Percentiles rank a stretch among this genome's conserved stretches.
Conservation (phyloP, 2,888 invertebrate genomes). For the Caenorhabditis angaria region DNA sequence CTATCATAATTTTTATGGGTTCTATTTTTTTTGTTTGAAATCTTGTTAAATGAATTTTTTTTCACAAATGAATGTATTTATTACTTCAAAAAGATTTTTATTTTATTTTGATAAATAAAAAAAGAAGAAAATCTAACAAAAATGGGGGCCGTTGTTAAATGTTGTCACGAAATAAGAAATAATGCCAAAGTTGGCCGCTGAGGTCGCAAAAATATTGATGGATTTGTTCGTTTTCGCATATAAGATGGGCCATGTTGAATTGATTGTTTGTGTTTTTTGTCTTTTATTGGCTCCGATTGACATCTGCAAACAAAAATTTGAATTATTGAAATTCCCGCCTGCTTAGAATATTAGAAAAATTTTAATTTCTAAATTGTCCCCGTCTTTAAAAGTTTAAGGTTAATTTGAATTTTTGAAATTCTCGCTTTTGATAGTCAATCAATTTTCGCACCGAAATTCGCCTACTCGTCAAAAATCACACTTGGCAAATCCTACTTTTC, state of each 20-base stretch:
- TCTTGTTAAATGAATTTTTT: too few relatives aligned
- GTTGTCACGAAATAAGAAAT: slow-evolving; percentile 33
- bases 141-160: slow-evolving; percentile 2
- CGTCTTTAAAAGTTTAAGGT: background rate
- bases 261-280: slow-evolving; percentile 40
- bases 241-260: slow-evolving; percentile 31
- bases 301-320: slow-evolving; percentile 16
- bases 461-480: background rate
- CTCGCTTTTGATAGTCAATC: too few relatives aligned
- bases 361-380: background rate
- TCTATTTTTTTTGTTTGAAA: background rate
- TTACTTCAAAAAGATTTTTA: background rate
- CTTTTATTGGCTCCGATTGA: slow-evolving; percentile 41
- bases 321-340: background rate
- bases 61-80: background rate
- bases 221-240: slow-evolving; percentile 39
- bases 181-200: slow-evolving; percentile 29
- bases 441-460: too few relatives aligned
- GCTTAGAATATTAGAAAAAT: background rate
- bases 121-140: background rate
- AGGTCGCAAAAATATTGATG: slow-evolving; percentile 13
- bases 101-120: background rate
- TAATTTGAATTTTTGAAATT: background rate
- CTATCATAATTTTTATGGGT: background rate
- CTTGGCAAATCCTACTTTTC: background rate